Evolutionary conservation across 2,113 vertebrate genomes (phyloP).

Genomic region (Dendrocopos noguchii): DNA sequence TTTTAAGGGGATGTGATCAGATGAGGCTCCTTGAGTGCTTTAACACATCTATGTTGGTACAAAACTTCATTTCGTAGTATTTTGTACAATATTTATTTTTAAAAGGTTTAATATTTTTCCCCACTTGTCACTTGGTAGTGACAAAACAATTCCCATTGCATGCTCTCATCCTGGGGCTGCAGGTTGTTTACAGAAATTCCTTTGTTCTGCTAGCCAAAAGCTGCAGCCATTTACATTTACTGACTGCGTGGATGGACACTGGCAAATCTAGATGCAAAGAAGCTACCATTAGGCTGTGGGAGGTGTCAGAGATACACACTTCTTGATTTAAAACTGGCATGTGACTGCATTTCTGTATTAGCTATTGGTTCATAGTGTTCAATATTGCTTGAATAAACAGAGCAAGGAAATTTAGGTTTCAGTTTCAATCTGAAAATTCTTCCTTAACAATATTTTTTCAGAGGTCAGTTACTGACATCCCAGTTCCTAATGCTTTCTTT

Average conservation of each 20-base stretch:
- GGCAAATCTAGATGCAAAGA: not conserved
- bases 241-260: rapidly evolving
- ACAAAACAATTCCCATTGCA: not conserved
- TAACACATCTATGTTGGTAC: not conserved
- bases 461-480: not conserved
- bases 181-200: not conserved
- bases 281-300: not conserved
- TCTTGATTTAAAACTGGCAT: rapidly evolving
- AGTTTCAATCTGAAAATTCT: not conserved
- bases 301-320: rapidly evolving
- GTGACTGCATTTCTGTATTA: rapidly evolving
- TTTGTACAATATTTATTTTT: too few species aligned
- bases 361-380: rapidly evolving
- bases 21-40: not conserved
- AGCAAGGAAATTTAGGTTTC: not conserved
- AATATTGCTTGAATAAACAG: not conserved
- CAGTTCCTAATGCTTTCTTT: not conserved
- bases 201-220: not conserved
- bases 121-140: not conserved
- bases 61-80: not conserved
- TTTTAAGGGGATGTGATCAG: not conserved
- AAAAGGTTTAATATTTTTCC: not conserved
- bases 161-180: not conserved
- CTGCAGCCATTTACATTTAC: not conserved
- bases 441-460: not conserved